Percentiles rank a stretch among this genome's conserved stretches.
These are phyloP conservation scores for Chrysodeixis includens DNA, from an alignment of 2,888 invertebrate species.

Conservation along the genomic window DNA sequence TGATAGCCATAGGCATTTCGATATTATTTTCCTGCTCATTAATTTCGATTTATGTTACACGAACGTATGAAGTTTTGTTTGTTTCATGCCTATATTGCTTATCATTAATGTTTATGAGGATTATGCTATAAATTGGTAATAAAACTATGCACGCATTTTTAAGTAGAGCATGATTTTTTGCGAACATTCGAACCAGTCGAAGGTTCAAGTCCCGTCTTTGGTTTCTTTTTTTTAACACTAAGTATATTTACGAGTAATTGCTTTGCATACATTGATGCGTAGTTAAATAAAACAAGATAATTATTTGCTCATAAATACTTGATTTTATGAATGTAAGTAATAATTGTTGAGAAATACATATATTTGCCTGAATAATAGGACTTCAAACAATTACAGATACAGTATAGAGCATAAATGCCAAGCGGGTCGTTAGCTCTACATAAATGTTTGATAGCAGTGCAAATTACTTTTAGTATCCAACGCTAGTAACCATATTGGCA, in stretches of 20 bases:
- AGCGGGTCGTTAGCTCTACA: constrained; percentile 4
- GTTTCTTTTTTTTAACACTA: too few species aligned
- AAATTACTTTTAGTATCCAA: neutral
- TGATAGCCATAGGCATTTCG: constrained; percentile 74
- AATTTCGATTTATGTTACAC: constrained; percentile 64
- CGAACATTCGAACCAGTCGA: too few species aligned
- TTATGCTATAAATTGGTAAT: constrained; percentile 19
- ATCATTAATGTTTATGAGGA: constrained; percentile 38
- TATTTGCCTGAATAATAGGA: neutral
- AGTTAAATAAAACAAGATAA: too few species aligned
- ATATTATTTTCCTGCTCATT: constrained; percentile 68
- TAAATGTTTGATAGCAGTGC: neutral
- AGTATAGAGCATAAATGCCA: neutral
- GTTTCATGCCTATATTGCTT: constrained; percentile 52
- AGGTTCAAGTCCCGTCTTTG: too few species aligned
- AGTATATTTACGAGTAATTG: too few species aligned
- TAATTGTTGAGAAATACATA: neutral
- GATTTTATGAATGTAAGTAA: neutral
- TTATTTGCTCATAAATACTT: neutral
- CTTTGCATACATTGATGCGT: too few species aligned
- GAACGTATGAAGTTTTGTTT: constrained; percentile 55
- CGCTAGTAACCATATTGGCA: neutral
- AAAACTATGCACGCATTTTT: constrained; percentile 6
- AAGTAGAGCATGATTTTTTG: neutral
- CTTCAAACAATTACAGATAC: neutral